Percentiles rank a stretch among this genome's conserved stretches.
Evolutionary conservation across 2,797 vertebrate species (phyloP).

Genomic region (Crocidura indochinensis): DNA sequence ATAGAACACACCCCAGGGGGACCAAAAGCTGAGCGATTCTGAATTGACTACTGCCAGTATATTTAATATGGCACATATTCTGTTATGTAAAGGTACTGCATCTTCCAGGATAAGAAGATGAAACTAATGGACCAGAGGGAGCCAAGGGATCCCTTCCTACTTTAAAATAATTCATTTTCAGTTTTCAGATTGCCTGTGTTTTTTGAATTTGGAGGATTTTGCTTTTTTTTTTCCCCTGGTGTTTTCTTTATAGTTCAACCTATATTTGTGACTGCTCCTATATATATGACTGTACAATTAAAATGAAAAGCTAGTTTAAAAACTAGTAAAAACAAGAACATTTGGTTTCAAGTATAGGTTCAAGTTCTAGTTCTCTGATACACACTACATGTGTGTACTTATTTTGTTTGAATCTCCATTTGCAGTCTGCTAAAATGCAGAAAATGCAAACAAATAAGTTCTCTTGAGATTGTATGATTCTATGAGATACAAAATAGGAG

Average conservation of each 20-base stretch:
- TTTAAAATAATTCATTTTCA: not conserved
- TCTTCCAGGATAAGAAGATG: constrained; percentile 19
- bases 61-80: constrained; percentile 8
- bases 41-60: not conserved
- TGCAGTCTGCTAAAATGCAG: constrained; percentile 29
- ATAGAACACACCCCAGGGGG: not conserved
- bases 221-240: constrained; percentile 9
- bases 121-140: not conserved
- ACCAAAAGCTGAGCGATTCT: not conserved
- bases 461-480: constrained; percentile 19
- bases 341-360: constrained; percentile 51
- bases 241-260: constrained; percentile 25
- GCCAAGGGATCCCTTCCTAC: not conserved
- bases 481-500: constrained; percentile 19
- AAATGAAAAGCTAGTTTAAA: constrained; percentile 51
- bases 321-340: not conserved
- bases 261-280: not conserved
- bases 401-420: not conserved
- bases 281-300: constrained; percentile 44
- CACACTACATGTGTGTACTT: not conserved
- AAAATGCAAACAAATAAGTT: not conserved
- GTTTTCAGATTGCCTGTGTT: constrained; percentile 35
- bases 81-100: not conserved
- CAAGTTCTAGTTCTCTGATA: not conserved
- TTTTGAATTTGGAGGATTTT: constrained; percentile 58